phyloP scores from a whole-genome alignment of 1,140 invertebrate genomes.

The Lethrus apterus region DNA sequence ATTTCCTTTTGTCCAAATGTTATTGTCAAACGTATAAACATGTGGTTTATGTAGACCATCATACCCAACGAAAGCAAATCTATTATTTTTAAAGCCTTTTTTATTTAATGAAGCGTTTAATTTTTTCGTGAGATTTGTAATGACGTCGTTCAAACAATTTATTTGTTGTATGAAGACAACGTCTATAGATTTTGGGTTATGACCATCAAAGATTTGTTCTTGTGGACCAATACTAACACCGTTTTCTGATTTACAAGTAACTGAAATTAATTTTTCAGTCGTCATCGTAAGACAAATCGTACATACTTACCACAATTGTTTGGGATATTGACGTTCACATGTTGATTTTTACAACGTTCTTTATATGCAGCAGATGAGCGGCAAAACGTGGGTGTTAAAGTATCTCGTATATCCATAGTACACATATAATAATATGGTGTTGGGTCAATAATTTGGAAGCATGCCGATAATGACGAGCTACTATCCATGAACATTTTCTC shows the following conservation, averaged over 20 bases:
- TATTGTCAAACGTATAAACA: conserved; percentile 43
- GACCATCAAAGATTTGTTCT: conserved; percentile 15
- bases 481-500: conserved; percentile 11
- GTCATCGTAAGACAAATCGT: background rate
- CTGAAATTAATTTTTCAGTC: conserved; percentile 16
- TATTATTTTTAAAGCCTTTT: conserved; percentile 40
- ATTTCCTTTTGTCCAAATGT: conserved; percentile 44
- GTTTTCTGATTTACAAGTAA: conserved; percentile 13
- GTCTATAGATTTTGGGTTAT: conserved; percentile 47
- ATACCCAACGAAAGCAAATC: conserved; percentile 56
- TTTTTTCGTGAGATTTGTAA: conserved; percentile 40
- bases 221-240: conserved; percentile 11
- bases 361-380: conserved; percentile 17
- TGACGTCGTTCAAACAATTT: conserved; percentile 53
- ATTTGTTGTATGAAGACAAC: conserved; percentile 62
- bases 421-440: conserved; percentile 16
- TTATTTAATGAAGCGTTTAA: conserved; percentile 45
- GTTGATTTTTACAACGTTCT: conserved; percentile 12
- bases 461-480: conserved; percentile 12
- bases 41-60: conserved; percentile 42
- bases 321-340: conserved; percentile 15
- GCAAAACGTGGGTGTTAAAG: conserved; percentile 10
- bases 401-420: conserved; percentile 12
- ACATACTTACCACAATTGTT: conserved; percentile 18
- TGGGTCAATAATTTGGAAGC: conserved; percentile 19